Evolutionary conservation across 2,888 invertebrate genomes (phyloP).

Genomic region (Tanytarsus gracilentus): DNA sequence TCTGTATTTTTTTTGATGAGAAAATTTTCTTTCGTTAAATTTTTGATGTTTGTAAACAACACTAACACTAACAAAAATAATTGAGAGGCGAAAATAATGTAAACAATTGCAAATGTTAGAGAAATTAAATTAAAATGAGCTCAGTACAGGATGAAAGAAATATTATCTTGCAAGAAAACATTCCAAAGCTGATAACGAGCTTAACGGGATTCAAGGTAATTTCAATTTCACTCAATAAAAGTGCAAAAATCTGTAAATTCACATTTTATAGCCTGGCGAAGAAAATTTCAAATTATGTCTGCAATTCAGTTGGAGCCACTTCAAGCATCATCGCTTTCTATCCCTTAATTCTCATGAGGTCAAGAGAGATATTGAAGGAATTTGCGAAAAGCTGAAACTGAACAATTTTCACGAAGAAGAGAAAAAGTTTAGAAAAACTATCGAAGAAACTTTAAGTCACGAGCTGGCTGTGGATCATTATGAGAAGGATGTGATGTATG

Average conservation of each 20-base stretch:
- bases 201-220: constrained; percentile 36
- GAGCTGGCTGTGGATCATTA: constrained; percentile 36
- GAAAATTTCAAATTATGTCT: constrained; percentile 42
- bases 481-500: constrained; percentile 45
- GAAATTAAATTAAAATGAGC: too few relatives aligned
- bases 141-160: constrained; percentile 32
- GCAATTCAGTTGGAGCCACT: constrained; percentile 40
- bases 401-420: constrained; percentile 45
- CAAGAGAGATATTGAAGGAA: constrained; percentile 41
- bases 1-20: neutral
- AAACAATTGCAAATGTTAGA: too few relatives aligned
- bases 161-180: constrained; percentile 35
- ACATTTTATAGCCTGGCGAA: constrained; percentile 38
- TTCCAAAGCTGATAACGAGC: constrained; percentile 35
- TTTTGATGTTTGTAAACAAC: too few relatives aligned
- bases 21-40: neutral
- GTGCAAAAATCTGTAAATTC: neutral
- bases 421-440: constrained; percentile 40
- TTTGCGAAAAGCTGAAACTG: constrained; percentile 43
- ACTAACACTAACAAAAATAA: too few relatives aligned
- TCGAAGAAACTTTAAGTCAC: constrained; percentile 36
- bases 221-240: neutral
- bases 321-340: constrained; percentile 44
- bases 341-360: constrained; percentile 45
- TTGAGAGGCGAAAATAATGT: too few relatives aligned